Conservation (phyloP, 1,140 invertebrate species). For the Brachionus plicatilis region DNA sequence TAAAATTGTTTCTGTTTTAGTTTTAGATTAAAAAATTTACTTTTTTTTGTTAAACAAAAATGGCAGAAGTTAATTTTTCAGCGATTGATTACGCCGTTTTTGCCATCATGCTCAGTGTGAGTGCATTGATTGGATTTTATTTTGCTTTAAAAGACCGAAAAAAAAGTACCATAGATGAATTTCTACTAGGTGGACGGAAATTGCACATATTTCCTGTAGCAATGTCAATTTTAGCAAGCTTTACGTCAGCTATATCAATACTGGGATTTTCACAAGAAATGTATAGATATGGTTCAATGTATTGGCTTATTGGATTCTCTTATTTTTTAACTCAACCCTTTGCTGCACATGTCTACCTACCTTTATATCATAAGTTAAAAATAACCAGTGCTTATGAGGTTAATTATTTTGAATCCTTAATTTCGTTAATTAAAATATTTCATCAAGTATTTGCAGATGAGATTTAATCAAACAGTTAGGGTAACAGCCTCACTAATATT, state of each 20-base stretch:
- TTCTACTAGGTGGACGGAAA: constrained; percentile 33
- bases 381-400: constrained; percentile 51
- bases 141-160: constrained; percentile 31
- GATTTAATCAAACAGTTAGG: constrained; percentile 4
- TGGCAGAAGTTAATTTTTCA: not conserved
- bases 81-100: constrained; percentile 13
- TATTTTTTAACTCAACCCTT: constrained; percentile 46
- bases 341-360: constrained; percentile 47
- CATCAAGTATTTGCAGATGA: constrained; percentile 10
- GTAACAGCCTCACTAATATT: constrained; percentile 26
- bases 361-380: constrained; percentile 51
- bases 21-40: too few relatives aligned
- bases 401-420: not conserved
- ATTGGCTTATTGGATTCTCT: constrained; percentile 40
- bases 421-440: too few relatives aligned
- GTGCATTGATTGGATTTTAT: constrained; percentile 26
- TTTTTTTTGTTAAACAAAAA: too few relatives aligned
- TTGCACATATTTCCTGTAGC: constrained; percentile 48
- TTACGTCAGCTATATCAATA: constrained; percentile 56
- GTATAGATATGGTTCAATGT: constrained; percentile 48
- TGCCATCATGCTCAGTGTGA: not conserved
- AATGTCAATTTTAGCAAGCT: constrained; percentile 53
- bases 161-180: not conserved
- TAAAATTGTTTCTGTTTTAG: too few relatives aligned
- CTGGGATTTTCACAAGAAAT: constrained; percentile 53